phyloP scores from a whole-genome alignment of 2,888 invertebrate species.

The Deilephila elpenor region DNA sequence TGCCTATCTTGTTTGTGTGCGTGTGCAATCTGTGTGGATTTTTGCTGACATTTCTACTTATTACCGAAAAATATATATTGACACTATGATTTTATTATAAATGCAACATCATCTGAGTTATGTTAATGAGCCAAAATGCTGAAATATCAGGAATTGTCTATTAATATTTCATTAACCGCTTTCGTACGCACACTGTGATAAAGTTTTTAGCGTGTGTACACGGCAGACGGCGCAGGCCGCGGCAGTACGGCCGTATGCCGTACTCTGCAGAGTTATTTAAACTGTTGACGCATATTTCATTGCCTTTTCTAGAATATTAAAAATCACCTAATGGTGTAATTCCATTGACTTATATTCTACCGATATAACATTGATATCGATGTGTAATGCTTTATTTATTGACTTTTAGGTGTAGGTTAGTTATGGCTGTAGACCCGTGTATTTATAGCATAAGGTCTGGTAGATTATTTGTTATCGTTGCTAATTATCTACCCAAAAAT shows the following conservation, averaged over 20 bases:
- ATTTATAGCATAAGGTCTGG: too few relatives aligned
- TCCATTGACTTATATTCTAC: too few relatives aligned
- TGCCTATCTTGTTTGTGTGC: constrained; percentile 38
- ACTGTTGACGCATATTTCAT: constrained; percentile 17
- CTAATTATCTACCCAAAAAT: too few relatives aligned
- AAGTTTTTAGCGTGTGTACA: constrained; percentile 1
- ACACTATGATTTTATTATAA: background rate
- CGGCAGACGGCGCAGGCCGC: background rate
- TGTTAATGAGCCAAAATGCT: background rate
- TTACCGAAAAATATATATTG: background rate
- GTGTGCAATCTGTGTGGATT: constrained; percentile 45
- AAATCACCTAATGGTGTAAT: background rate
- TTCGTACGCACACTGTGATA: constrained; percentile 25
- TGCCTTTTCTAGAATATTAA: constrained; percentile 8
- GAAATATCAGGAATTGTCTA: background rate
- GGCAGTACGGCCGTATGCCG: background rate
- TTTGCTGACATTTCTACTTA: constrained; percentile 30
- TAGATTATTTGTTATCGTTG: too few relatives aligned
- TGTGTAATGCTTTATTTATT: constrained; percentile 13
- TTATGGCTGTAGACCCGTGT: too few relatives aligned
- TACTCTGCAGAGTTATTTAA: constrained; percentile 7
- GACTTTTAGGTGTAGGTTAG: background rate
- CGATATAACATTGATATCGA: too few relatives aligned
- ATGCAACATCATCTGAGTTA: background rate
- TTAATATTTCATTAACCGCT: constrained; percentile 9